phyloP scores from a whole-genome alignment of 2,113 vertebrate species.

The Etheostoma spectabile region DNA sequence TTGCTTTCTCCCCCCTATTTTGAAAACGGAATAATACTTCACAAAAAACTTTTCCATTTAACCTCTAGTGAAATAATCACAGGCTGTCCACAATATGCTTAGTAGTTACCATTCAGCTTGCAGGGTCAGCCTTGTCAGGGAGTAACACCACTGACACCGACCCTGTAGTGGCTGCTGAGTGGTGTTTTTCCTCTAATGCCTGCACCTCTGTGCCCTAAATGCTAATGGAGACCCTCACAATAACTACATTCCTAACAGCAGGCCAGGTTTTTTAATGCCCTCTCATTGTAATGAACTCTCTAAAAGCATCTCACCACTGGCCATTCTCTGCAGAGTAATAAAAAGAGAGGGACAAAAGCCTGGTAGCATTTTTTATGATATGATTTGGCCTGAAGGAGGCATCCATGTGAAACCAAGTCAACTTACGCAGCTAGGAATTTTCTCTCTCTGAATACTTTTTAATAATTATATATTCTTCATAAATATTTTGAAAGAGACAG shows the following conservation, averaged over 20 bases:
- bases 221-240: conserved; percentile 57
- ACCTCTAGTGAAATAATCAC: conserved; percentile 61
- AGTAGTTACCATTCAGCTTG: conserved; percentile 42
- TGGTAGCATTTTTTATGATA: conserved; percentile 35
- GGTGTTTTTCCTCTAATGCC: conserved; percentile 59
- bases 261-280: conserved; percentile 54
- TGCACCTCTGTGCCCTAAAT: conserved; percentile 50
- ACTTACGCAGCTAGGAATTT: neutral
- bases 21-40: conserved; percentile 29
- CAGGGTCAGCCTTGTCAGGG: conserved; percentile 33
- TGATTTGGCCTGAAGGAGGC: conserved; percentile 34
- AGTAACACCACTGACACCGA: conserved; percentile 44
- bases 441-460: neutral
- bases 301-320: conserved; percentile 64
- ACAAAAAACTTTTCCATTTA: conserved; percentile 63
- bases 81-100: conserved; percentile 45
- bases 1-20: conserved; percentile 25
- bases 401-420: conserved; percentile 18
- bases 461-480: conserved; percentile 5
- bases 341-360: conserved; percentile 22
- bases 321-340: conserved; percentile 45
- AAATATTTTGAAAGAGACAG: conserved; percentile 10
- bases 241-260: conserved; percentile 53
- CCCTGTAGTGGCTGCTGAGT: conserved; percentile 53
- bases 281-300: conserved; percentile 59